Evolutionary conservation across 2,888 invertebrate species (phyloP), one percentile per base, ranked within the genome.

Genomic region (Aplocera efformata): DNA sequence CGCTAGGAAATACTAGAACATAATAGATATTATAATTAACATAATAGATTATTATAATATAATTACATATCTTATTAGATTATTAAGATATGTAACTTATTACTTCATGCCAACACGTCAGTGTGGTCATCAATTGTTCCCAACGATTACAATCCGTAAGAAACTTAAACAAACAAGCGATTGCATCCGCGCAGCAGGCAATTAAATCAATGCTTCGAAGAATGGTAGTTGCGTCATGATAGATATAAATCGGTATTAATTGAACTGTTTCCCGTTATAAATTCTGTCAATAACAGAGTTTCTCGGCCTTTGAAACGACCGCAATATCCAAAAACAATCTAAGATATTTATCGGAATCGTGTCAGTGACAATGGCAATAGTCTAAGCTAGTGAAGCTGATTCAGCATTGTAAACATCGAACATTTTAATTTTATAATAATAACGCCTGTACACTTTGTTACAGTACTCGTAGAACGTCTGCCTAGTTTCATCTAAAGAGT

Each of bases 121-220:
- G 22, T 36, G 21, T 13, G 27, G 20, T 29, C 32, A 26, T 36
- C 37, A 20, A 39, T 45, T 42, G 44, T 34, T 34, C 31, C 1
- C 9, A 37, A 43, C 37, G 29, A 42, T 24, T 36, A 34, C 47
- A 39, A 42, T 31, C 17, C 22, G 26, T 37, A 42, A 35, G 24
- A 34, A 38, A 39, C 36, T 30, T 36, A 48, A 34, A 50, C 37
- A 43, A 49, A 42, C 42, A 41, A 45, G 38, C 30, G 24, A 46
- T 28, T 48, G 42, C 45, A 42, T 47, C 47, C 40, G 49, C 49
- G 29, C 46, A 32, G 39, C 40, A 11, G 26, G 32, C 39, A 40
- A 44, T 47, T 46, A 44, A 46, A 39, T 37, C 34, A 30, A 25
- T 29, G 40, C 36, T 42, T 39, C 31, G 31, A 33, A 32, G 37